phyloP scores from a whole-genome alignment of 2,888 invertebrate species.

The Stictocephala bisonia region DNA sequence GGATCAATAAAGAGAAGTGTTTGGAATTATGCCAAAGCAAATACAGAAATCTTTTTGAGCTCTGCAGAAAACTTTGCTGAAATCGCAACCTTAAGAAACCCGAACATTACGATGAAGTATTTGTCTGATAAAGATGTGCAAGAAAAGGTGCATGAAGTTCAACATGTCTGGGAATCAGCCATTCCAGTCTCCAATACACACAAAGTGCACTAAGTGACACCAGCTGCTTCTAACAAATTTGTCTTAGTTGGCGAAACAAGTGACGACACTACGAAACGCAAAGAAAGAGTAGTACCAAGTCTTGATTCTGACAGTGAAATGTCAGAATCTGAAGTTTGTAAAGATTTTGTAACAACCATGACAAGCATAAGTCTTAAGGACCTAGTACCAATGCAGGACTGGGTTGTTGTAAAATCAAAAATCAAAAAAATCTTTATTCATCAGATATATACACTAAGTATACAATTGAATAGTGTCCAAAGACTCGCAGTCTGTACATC shows the following conservation, averaged over 20 bases:
- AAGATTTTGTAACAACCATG: too few relatives aligned
- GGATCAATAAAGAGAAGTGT: conserved; percentile 7
- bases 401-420: conserved; percentile 23
- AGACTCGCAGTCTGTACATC: too few relatives aligned
- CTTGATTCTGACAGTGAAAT: background rate
- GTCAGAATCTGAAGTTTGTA: background rate
- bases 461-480: too few relatives aligned
- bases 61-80: conserved; percentile 5
- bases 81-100: conserved; percentile 3
- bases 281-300: background rate
- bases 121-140: background rate
- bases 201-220: background rate
- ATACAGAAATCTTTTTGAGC: background rate
- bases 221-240: background rate
- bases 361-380: too few relatives aligned
- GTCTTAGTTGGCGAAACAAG: conserved; percentile 23
- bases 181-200: background rate
- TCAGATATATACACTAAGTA: too few relatives aligned
- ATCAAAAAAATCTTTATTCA: too few relatives aligned
- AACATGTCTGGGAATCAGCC: background rate
- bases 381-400: conserved; percentile 1
- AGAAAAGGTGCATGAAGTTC: background rate
- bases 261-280: background rate
- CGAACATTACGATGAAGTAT: background rate
- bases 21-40: conserved; percentile 15